Evolutionary conservation across 2,113 vertebrate genomes (phyloP).

Genomic region (Egretta garzetta): DNA sequence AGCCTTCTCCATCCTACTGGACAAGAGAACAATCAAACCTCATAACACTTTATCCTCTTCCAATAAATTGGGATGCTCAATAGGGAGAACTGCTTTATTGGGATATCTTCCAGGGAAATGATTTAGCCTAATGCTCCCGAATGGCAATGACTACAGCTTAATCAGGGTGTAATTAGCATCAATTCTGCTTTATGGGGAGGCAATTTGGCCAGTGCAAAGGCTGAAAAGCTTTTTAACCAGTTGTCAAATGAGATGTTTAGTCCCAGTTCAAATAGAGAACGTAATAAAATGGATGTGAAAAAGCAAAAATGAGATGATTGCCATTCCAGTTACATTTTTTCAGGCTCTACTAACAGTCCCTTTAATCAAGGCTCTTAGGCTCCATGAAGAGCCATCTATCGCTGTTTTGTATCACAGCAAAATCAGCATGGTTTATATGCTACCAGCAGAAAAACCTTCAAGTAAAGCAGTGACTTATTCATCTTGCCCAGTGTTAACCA

Average conservation of each 20-base stretch:
- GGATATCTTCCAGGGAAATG: constrained; percentile 52
- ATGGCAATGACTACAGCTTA: constrained; percentile 10
- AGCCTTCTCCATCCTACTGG: background rate
- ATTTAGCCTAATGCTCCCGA: constrained; percentile 54
- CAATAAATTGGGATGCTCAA: background rate
- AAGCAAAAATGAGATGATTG: constrained; percentile 29
- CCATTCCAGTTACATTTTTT: background rate
- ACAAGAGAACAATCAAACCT: background rate
- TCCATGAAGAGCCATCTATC: background rate
- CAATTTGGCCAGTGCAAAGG: constrained; percentile 38
- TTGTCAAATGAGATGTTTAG: constrained; percentile 27
- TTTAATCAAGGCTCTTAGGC: constrained; percentile 1
- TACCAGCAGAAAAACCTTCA: background rate
- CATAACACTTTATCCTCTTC: background rate
- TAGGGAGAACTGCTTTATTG: constrained; percentile 45
- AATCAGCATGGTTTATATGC: background rate
- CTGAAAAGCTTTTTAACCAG: constrained; percentile 38
- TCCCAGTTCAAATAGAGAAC: background rate
- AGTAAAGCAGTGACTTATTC: background rate
- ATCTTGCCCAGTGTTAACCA: background rate
- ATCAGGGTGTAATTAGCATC: constrained; percentile 62
- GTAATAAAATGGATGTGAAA: constrained; percentile 34
- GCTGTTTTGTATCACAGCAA: background rate
- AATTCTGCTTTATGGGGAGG: constrained; percentile 48
- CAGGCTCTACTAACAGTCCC: background rate